Conservation (phyloP, 2,113 vertebrate species). For the Sorex fumeus region DNA sequence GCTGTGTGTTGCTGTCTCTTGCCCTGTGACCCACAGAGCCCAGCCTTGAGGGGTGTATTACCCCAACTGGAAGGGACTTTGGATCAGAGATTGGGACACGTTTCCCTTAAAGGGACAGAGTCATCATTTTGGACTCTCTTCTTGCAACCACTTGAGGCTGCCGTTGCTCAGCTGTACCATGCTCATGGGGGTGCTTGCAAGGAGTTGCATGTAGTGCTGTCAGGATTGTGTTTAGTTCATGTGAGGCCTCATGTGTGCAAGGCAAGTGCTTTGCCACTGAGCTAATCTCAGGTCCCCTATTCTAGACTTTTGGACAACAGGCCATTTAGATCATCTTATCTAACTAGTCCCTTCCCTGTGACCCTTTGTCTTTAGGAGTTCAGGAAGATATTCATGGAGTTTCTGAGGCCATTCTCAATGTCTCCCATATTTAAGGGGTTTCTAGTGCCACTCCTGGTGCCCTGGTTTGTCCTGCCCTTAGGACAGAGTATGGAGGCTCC, state of each 20-base stretch:
- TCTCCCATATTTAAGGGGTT: background rate
- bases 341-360: background rate
- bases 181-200: no score
- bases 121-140: slow-evolving; percentile 7
- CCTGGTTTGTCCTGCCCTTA: background rate
- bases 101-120: background rate
- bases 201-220: no score
- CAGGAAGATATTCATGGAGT: background rate
- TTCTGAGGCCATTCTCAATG: background rate
- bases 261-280: no score
- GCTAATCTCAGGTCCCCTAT: no score
- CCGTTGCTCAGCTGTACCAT: no score
- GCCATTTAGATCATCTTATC: background rate
- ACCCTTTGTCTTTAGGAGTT: background rate
- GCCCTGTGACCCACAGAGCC: background rate
- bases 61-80: background rate
- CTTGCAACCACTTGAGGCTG: no score
- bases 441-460: background rate
- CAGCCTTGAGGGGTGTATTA: no score
- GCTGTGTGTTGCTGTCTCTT: background rate
- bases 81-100: background rate
- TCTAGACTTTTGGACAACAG: no score
- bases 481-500: background rate
- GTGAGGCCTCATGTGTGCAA: no score
- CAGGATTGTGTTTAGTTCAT: no score